phyloP scores from a whole-genome alignment of 2,888 invertebrate genomes.

The Colletes collaris region DNA sequence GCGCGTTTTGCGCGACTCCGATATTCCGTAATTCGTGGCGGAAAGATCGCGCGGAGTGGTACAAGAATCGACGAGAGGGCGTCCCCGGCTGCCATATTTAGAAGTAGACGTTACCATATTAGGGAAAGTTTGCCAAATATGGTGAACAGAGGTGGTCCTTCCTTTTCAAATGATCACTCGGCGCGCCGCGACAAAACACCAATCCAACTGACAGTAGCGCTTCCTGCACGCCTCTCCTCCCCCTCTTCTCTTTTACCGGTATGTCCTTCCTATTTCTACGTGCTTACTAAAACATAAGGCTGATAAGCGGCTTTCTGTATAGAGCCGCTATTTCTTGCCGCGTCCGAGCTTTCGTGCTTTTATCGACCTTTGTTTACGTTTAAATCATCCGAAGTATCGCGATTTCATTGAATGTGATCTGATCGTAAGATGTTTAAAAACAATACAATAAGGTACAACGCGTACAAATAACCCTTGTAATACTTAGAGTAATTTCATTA shows the following conservation, averaged over 20 bases:
- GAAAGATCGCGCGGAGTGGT: slow-evolving; percentile 67
- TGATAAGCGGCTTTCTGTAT: slow-evolving; percentile 47
- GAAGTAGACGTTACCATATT: slow-evolving; percentile 92
- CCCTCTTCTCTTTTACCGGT: slow-evolving; percentile 60
- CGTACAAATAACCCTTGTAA: neutral
- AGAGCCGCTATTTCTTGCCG: slow-evolving; percentile 48
- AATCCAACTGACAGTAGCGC: slow-evolving; percentile 81
- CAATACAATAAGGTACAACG: neutral
- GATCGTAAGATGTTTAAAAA: neutral
- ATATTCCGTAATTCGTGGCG: slow-evolving; percentile 41
- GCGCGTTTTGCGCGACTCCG: neutral
- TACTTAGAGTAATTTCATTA: neutral
- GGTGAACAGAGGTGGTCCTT: slow-evolving; percentile 91
- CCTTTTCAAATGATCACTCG: slow-evolving; percentile 81
- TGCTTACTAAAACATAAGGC: slow-evolving; percentile 54
- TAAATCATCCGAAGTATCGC: neutral
- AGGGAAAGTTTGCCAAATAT: slow-evolving; percentile 91
- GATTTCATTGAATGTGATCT: neutral
- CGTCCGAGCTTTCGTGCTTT: slow-evolving; percentile 39
- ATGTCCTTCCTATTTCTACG: slow-evolving; percentile 63
- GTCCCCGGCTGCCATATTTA: slow-evolving; percentile 92
- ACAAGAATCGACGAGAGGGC: slow-evolving; percentile 86
- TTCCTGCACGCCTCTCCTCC: slow-evolving; percentile 80
- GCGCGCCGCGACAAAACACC: slow-evolving; percentile 80
- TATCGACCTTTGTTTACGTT: slow-evolving; percentile 36